These are phyloP conservation scores for Aphodius sticticus DNA, from an alignment of 2,888 invertebrate species.

Conservation along the genomic window DNA sequence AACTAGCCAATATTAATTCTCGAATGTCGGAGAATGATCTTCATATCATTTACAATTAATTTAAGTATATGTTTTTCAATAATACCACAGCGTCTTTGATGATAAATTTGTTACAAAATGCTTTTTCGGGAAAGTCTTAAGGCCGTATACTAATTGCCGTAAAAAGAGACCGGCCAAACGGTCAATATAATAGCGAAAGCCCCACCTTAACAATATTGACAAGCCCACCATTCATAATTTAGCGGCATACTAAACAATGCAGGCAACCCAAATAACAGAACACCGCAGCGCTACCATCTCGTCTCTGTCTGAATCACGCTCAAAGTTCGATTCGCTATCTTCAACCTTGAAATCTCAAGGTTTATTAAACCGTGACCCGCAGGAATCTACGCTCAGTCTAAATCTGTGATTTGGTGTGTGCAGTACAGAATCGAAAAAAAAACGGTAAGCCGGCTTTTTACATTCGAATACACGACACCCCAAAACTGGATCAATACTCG, in stretches of 20 bases:
- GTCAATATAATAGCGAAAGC: no score
- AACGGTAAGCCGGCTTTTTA: conserved; percentile 12
- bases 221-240: background rate
- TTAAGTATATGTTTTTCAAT: no score
- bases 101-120: no score
- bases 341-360: background rate
- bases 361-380: conserved; percentile 10
- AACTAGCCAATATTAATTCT: no score
- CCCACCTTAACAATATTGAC: no score
- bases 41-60: no score
- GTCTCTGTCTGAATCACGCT: conserved; percentile 10
- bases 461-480: background rate
- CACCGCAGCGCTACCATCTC: background rate
- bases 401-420: conserved; percentile 22
- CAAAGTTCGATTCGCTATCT: conserved; percentile 7
- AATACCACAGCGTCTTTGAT: no score
- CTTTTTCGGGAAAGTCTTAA: no score
- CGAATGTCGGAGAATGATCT: no score
- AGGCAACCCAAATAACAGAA: conserved; percentile 9
- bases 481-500: background rate
- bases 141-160: no score
- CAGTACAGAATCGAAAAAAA: background rate
- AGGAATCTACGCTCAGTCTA: conserved; percentile 12
- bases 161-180: no score
- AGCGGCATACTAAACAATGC: background rate